Base-by-base conservation (phyloP, 2,797 vertebrate species). In the Fringilla coelebs region DNA sequence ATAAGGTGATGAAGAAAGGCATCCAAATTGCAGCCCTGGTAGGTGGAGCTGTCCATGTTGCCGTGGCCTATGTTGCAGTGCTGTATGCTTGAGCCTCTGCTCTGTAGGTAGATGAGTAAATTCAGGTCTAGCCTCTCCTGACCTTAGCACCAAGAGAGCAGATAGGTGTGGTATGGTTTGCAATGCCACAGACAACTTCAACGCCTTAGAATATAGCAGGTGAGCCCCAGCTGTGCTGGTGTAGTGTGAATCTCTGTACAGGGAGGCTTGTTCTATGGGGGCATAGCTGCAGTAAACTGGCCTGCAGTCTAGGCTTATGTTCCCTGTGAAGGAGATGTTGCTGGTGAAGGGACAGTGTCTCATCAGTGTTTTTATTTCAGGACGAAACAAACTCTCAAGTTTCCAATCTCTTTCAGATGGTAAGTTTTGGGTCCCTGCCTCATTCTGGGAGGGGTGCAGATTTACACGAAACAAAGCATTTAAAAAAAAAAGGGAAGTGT, bases 401-500 rank as follows among this genome's bases (percentile, higher is more conserved):
- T 98, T 98, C 83, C 98, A 98, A 95, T 98, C 98, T 22, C 98
- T 99, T 96, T 98, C 98, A 49, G 99, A 99, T 83, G 98, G 98
- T 99, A 97, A 97, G 98, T 81, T 78, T 85, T 79, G 41, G 67
- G 51, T 40, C 38, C 15, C 13, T 71, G 9, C n/a, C 36, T 94
- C 20, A 2, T 65, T 86, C 38, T 91, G 38, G 38, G 49, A 79
- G 18, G 36, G 49, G 16, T 81, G 13, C 28, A 90, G 45, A 45
- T 52, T 84, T 85, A 49, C 3, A 0, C 18, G 19, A 86, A 62
- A 22, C 8, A 60, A 48, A 83, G 10, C 13, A 10, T 73, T 88
- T 95, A 13, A 7, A 5, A 73, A 79, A 67, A 77, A 72, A 67
- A 13, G 32, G 43, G 49, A 75, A 74, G 52, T 38, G 9, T 77